Evolutionary conservation across 2,888 invertebrate species (phyloP).

Genomic region (Phortica okadai): DNA sequence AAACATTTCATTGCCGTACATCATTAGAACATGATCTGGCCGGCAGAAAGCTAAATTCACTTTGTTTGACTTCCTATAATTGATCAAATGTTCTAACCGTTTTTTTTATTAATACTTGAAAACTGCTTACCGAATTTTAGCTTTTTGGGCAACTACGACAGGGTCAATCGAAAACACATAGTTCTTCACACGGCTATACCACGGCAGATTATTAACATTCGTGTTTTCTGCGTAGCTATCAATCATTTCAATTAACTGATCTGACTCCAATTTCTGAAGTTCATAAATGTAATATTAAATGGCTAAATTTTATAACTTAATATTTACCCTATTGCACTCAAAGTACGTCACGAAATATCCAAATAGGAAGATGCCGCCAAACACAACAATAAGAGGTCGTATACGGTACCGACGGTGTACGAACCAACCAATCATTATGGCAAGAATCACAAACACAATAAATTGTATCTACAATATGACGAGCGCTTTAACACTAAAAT

Average conservation of each 20-base stretch:
- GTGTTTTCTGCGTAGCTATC: slow-evolving; percentile 33
- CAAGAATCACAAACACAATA: slow-evolving; percentile 44
- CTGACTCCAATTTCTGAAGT: slow-evolving; percentile 64
- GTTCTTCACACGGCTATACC: slow-evolving; percentile 45
- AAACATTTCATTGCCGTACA: slow-evolving; percentile 70
- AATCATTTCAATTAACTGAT: slow-evolving; percentile 59
- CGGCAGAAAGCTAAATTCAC: slow-evolving; percentile 64
- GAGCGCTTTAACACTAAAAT: background rate
- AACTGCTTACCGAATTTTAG: slow-evolving; percentile 53
- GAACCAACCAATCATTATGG: slow-evolving; percentile 52
- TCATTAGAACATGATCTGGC: slow-evolving; percentile 72
- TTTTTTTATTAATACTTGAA: background rate
- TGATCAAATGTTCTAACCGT: slow-evolving; percentile 7
- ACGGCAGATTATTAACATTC: slow-evolving; percentile 30
- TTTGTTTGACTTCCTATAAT: slow-evolving; percentile 63
- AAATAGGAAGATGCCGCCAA: slow-evolving; percentile 53
- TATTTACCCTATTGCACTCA: slow-evolving; percentile 70
- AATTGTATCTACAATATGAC: slow-evolving; percentile 60
- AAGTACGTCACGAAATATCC: slow-evolving; percentile 70
- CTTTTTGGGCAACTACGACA: slow-evolving; percentile 41
- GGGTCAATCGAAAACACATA: slow-evolving; percentile 42
- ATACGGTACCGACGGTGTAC: slow-evolving; percentile 57
- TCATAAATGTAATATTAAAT: background rate
- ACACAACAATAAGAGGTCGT: slow-evolving; percentile 48
- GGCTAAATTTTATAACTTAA: background rate